Conservation (phyloP, 2,888 invertebrate genomes). For the Crematogaster levior region DNA sequence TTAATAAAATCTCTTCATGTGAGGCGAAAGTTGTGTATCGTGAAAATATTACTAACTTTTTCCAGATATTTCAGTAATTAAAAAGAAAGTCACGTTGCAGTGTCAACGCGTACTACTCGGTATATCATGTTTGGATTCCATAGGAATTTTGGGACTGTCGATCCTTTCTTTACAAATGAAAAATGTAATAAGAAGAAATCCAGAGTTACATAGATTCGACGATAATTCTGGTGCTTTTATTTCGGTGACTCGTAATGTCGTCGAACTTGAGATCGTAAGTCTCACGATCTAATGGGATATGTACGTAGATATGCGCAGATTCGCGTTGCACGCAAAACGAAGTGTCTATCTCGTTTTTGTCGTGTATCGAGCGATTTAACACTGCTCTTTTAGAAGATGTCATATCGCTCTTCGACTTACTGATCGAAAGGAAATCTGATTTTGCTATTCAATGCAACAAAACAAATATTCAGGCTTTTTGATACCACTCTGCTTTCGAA, state of each 20-base stretch:
- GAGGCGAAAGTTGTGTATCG: slow-evolving; percentile 16
- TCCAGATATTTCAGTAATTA: not conserved
- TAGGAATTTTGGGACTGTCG: not conserved
- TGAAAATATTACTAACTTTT: slow-evolving; percentile 8
- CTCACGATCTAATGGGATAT: slow-evolving; percentile 37
- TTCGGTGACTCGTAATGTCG: not conserved
- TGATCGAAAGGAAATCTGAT: not conserved
- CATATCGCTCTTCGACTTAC: not conserved
- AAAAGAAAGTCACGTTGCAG: slow-evolving; percentile 28
- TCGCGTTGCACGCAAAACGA: slow-evolving; percentile 16
- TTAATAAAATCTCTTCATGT: slow-evolving; percentile 23
- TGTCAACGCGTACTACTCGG: not conserved
- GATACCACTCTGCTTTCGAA: not conserved
- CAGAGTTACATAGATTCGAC: slow-evolving; percentile 1
- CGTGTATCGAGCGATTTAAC: not conserved
- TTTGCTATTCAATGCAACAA: not conserved
- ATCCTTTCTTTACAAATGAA: not conserved
- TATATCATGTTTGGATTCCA: not conserved
- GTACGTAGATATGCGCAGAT: slow-evolving; percentile 34
- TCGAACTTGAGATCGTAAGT: slow-evolving; percentile 27
- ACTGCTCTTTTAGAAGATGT: not conserved
- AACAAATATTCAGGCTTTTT: not conserved
- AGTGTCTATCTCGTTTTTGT: slow-evolving; percentile 26
- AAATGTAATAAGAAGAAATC: not conserved
- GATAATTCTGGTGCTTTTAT: not conserved